Base-by-base conservation (phyloP, 2,888 invertebrate species). In the Tipula confusa region DNA sequence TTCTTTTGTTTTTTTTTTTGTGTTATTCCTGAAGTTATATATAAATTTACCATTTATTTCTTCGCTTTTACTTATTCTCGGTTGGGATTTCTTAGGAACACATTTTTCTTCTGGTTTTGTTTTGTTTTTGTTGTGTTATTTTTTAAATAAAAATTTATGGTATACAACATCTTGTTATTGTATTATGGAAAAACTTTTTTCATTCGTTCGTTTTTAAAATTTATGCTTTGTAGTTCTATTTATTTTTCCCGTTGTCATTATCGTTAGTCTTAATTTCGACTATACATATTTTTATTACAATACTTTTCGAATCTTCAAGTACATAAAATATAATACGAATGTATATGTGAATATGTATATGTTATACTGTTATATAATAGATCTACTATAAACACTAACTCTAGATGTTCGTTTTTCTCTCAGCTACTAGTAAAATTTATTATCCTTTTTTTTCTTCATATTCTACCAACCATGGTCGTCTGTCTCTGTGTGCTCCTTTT, bases 251-350 rank as follows among this genome's bases (percentile, higher is more conserved):
- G 64, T 64, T 64, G 64, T 64, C 64, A 64, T 64, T 64, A 64
- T 64, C 64, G 64, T 64, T 64, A 64, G 64, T 64, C 64, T 64
- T 64, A 64, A 64, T 64, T 64, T 64, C 64, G 64, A 64, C 64
- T 64, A 64, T 64, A n/a, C n/a, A n/a, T n/a, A 64, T 64, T 64
- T 64, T 64, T 64, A 64, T 64, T 64, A 64, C 64, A 64, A 64
- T 64, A 64, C 64, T 64, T 64, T 64, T 64, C 64, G 64, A 64
- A 64, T 64, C 64, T 64, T 64, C 64, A 64, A 64, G 64, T 64
- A 64, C 64, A 64, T 64, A 64, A 64, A 64, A 64, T 64, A 64
- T 64, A 24, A 18, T 64, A 64, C 64, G 64, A 64, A 64, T 64
- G 64, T n/a, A n/a, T n/a, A n/a, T 24, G 24, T 64, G 7, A 9